These are phyloP conservation scores for Drosophila biarmipes DNA, from an alignment of 1,140 invertebrate genomes.

Conservation along the genomic window DNA sequence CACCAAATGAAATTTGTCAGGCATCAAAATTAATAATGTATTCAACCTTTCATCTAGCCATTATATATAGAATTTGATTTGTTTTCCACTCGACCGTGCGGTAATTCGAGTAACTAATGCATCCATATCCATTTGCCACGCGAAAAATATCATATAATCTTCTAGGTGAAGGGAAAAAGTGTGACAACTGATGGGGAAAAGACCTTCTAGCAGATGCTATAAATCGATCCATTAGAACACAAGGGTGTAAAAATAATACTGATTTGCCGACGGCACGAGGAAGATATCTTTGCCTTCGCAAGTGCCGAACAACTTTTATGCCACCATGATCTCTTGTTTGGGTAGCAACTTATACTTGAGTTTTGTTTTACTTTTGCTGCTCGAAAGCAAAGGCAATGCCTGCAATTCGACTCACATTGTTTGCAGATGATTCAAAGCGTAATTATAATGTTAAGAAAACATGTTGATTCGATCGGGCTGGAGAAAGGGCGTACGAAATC, in stretches of 20 bases:
- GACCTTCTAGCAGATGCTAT: slow-evolving; percentile 30
- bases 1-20: slow-evolving; percentile 40
- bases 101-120: slow-evolving; percentile 46
- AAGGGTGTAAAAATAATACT: neutral
- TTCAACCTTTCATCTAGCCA: slow-evolving; percentile 40
- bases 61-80: slow-evolving; percentile 37
- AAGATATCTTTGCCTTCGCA: neutral
- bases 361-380: slow-evolving; percentile 4
- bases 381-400: slow-evolving; percentile 28
- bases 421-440: slow-evolving; percentile 79
- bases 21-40: slow-evolving; percentile 18
- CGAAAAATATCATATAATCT: slow-evolving; percentile 34
- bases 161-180: slow-evolving; percentile 5
- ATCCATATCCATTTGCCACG: slow-evolving; percentile 41
- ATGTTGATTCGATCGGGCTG: slow-evolving; percentile 69
- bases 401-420: slow-evolving; percentile 56
- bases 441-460: slow-evolving; percentile 78
- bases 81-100: slow-evolving; percentile 7
- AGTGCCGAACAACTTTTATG: neutral
- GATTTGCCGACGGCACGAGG: slow-evolving; percentile 44
- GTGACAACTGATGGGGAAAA: slow-evolving; percentile 17
- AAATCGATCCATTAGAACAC: neutral
- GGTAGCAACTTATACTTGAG: slow-evolving; percentile 31
- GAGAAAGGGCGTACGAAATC: slow-evolving; percentile 15
- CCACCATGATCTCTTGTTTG: slow-evolving; percentile 44